Percentiles rank a stretch among this genome's conserved stretches.
Conservation (phyloP, 2,888 invertebrate species). For the Nephrotoma guestfalica region DNA sequence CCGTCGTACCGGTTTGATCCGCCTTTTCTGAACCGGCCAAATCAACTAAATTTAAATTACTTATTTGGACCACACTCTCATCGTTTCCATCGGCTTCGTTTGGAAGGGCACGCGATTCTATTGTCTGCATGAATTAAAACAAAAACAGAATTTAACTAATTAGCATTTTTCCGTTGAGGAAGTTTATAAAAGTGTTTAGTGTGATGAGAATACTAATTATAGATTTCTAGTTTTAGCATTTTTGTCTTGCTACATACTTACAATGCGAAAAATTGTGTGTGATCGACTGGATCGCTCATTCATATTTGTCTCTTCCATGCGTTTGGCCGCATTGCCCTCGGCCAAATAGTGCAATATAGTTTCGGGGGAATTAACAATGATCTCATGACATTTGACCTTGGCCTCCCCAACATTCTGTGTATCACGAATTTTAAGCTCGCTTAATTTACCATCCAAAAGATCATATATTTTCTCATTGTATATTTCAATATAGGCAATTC, state of each 20-base stretch:
- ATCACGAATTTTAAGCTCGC: conserved; percentile 50
- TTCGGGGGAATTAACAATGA: conserved; percentile 44
- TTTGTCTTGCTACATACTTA: conserved; percentile 33
- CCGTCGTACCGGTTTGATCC: conserved; percentile 63
- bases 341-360: conserved; percentile 44
- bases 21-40: conserved; percentile 78
- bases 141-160: conserved; percentile 1
- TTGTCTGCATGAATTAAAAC: conserved; percentile 34
- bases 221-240: neutral
- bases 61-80: conserved; percentile 44
- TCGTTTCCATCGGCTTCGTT: conserved; percentile 39
- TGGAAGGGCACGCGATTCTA: conserved; percentile 45
- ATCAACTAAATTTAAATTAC: conserved; percentile 78
- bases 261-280: conserved; percentile 77
- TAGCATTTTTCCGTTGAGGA: neutral
- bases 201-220: neutral
- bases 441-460: conserved; percentile 44
- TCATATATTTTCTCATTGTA: conserved; percentile 77
- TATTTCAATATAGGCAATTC: conserved; percentile 76
- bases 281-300: conserved; percentile 81
- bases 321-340: conserved; percentile 51
- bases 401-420: conserved; percentile 40
- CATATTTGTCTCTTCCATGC: conserved; percentile 70
- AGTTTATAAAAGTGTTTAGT: neutral
- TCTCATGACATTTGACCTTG: conserved; percentile 48